Evolutionary conservation across 2,113 vertebrate species (phyloP), one percentile per base, ranked within the genome.

Genomic region (Corydoras sp.): DNA sequence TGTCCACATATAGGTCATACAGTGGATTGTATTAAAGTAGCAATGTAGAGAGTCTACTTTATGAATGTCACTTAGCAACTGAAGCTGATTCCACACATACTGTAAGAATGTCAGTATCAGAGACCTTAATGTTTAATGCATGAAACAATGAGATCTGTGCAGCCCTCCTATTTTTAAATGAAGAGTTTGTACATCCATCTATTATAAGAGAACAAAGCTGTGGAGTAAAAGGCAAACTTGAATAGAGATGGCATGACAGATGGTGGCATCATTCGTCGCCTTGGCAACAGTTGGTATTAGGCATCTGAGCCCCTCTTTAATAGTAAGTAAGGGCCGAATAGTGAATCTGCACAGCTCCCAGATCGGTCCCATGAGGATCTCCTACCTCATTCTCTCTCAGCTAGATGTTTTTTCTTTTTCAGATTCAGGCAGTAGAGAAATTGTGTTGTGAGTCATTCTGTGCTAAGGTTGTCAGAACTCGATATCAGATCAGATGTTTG

Each of bases 291-390:
- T 73, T 86, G 83, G 79, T 81, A 82, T 78, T 72, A 31, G 70
- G 75, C 83, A 74, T 68, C 58, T 55, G 10, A 70, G 58, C 72
- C 65, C 66, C 76, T 82, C 77, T 69, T 86, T 86, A 87, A 90
- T 83, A 84, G 81, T 77, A 77, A 84, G 61, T 48, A 80, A 80
- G 80, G 84, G 79, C 87, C 78, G 72, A 12, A 15, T 72, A 76
- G 76, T 73, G 53, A 81, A 77, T 80, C 81, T 35, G 1, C 15
- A 74, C 78, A 64, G 74, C 81, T 82, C 82, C 80, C 78, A 87
- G 88, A 93, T 89, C 85, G 84, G 83, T 83, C 88, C 86, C 86
- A 76, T 53, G 58, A 75, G 83, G 85, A 78, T 56, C 64, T 6
- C n/a, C 80, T 66, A 80, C 63, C 74, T 55, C 59, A 69, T 73